Percentiles rank a stretch among this genome's conserved stretches.
Conservation (phyloP, 23 tunicate species). For the Trididemnum miniatum region DNA sequence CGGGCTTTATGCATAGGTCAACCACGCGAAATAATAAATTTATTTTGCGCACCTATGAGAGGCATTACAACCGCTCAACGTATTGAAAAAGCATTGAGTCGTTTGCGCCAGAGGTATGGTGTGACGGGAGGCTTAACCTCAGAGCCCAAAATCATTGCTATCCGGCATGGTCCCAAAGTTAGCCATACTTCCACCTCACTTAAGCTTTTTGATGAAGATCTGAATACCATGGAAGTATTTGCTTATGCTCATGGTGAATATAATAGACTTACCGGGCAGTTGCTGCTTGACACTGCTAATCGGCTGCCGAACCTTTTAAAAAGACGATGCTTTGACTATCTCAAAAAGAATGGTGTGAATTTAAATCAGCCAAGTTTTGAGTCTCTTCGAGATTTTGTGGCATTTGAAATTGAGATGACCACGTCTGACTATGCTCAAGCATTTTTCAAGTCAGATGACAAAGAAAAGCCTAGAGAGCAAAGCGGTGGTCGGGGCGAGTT, state of each 20-base stretch:
- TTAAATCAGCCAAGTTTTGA: background rate
- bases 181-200: background rate
- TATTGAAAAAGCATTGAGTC: constrained; percentile 5
- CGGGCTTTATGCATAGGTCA: constrained; percentile 10
- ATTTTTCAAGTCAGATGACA: background rate
- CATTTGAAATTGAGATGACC: background rate
- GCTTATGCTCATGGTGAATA: background rate
- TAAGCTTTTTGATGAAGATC: background rate
- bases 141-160: background rate
- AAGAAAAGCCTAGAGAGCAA: background rate
- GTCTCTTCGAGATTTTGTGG: background rate
- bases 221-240: background rate
- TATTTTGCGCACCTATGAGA: constrained; percentile 13
- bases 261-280: background rate
- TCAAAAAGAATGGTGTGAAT: background rate
- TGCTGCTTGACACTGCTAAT: background rate
- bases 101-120: background rate
- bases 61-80: no score
- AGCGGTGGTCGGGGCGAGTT: background rate
- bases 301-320: background rate
- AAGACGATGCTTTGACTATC: background rate
- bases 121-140: background rate
- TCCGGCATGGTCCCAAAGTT: background rate
- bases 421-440: background rate
- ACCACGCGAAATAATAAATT: background rate